Evolutionary conservation across 1,140 invertebrate species (phyloP).

Genomic region (Listronotus oregonensis): DNA sequence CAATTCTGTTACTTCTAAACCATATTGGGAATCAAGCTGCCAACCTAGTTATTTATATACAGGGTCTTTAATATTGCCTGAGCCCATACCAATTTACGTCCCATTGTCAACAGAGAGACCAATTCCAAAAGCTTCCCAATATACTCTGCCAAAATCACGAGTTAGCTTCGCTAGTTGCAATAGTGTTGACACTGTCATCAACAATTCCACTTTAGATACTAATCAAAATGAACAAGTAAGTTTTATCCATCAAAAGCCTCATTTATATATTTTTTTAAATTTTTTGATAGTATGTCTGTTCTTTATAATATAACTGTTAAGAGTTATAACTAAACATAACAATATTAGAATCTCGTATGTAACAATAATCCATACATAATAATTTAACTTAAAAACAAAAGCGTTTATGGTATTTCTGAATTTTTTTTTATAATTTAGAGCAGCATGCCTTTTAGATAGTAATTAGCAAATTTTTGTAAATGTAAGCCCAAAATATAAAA

Average conservation of each 20-base stretch:
- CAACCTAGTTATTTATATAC: constrained; percentile 37
- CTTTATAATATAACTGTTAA: no score
- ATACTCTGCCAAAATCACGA: constrained; percentile 22
- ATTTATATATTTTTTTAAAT: no score
- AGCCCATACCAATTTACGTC: constrained; percentile 32
- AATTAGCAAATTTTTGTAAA: no score
- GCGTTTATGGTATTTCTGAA: no score
- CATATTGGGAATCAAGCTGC: constrained; percentile 35
- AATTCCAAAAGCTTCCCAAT: constrained; percentile 18
- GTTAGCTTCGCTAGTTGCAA: constrained; percentile 29
- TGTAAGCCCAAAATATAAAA: no score
- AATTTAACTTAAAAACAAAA: no score
- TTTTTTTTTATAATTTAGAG: no score
- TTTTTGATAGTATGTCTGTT: no score
- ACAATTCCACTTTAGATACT: constrained; percentile 28
- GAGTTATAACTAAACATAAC: no score
- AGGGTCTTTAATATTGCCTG: constrained; percentile 35
- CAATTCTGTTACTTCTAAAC: constrained; percentile 10
- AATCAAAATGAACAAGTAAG: constrained; percentile 36
- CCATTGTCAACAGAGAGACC: constrained; percentile 25
- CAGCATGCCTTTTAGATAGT: no score
- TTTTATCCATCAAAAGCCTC: background rate
- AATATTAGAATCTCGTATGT: no score
- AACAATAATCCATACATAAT: no score
- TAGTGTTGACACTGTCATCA: constrained; percentile 27